These are phyloP conservation scores for Drosophila nikananu DNA, from an alignment of 1,140 invertebrate genomes.

Conservation along the genomic window DNA sequence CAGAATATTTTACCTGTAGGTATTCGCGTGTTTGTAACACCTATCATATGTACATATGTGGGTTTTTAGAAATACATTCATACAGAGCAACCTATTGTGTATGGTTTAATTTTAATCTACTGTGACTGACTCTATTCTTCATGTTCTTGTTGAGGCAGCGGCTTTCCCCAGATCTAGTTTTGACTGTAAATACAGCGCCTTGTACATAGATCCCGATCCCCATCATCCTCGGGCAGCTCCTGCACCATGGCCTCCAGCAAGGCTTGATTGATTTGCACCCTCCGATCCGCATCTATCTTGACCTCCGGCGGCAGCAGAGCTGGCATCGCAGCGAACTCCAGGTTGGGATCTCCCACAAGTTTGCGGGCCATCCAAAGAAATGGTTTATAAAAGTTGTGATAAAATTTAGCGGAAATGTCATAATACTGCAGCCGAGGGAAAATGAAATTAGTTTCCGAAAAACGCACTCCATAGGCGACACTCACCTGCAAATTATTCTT, in stretches of 20 bases:
- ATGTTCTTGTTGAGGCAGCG: neutral
- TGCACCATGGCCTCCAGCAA: neutral
- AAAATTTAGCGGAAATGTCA: neutral
- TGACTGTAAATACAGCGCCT: too few species aligned
- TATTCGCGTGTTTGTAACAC: neutral
- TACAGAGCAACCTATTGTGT: neutral
- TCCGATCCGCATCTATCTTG: neutral
- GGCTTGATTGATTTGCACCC: neutral
- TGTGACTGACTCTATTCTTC: neutral
- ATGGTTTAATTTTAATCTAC: neutral
- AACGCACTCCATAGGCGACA: neutral
- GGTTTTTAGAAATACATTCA: neutral
- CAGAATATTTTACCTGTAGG: neutral
- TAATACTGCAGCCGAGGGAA: slow-evolving; percentile 73
- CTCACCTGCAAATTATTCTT: slow-evolving; percentile 99
- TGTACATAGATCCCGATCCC: too few species aligned
- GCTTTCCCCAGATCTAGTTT: too few species aligned
- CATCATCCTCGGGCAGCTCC: neutral
- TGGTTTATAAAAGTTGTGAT: neutral
- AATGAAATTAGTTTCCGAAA: neutral
- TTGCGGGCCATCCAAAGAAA: neutral
- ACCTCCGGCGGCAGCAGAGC: neutral
- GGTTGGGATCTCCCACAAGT: neutral
- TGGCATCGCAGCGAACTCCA: neutral
- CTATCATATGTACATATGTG: neutral